Base-by-base conservation (phyloP, 2,888 invertebrate species). In the Punctoribates punctum region DNA sequence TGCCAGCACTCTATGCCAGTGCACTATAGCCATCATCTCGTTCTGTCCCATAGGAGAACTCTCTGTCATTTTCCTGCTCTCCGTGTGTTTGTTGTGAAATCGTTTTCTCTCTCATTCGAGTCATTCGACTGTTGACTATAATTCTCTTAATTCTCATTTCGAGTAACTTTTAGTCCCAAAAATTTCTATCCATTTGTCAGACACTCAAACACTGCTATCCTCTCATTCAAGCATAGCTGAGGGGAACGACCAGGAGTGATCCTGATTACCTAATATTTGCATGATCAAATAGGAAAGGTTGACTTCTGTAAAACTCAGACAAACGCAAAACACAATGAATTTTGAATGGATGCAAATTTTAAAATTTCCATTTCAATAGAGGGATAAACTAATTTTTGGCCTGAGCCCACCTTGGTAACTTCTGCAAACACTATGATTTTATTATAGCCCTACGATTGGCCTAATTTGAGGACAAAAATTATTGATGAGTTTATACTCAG, bases 1-100 rank as follows among this genome's bases (percentile, higher is more conserved):
- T n/a, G 17, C 17, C 54, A 54, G 54, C 54, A 54, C 20, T 54
- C 46, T 11, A 3, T 11, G 25, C 57, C 23, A 23, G 1, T 5
- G 20, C 54, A 29, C n/a, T 34, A 65, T 65, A 17, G 62, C 65
- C 65, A 65, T 65, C 65, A 65, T 34, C 34, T 34, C 34, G 4
- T 34, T 34, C 65, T 65, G 38, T 65, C 65, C 65, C 65, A 65
- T 6, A n/a, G 34, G 65, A 65, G 65, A 65, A 34, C 29, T 25
- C 20, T 15, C 62, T 65, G 65, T 65, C 65, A 65, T 65, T 65
- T 65, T 65, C 23, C 25, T n/a, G 6, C n/a, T 9, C 46, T n/a
- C 57, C 9, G 1, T 38, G 34, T 65, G 65, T 65, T 65, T 65
- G 65, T 65, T 65, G 65, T 65, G 65, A 65, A 15, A 13, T 65